A percentile compares a stretch with the other conserved stretches of the same genome.
phyloP scores from a whole-genome alignment of 1,140 invertebrate species.

The Anastatus disparis region DNA sequence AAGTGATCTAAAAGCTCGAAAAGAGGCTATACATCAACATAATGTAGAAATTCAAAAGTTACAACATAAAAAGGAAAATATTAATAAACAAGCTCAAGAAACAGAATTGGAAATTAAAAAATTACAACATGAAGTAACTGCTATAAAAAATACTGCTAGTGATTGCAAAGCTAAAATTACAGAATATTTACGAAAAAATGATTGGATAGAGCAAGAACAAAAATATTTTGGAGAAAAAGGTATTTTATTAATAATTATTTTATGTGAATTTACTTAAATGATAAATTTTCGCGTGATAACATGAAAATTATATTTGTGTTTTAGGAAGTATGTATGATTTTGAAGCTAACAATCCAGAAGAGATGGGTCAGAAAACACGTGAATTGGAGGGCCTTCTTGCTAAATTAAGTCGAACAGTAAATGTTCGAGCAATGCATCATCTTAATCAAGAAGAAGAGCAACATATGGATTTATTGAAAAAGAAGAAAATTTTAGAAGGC shows the following conservation, averaged over 20 bases:
- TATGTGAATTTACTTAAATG: background rate
- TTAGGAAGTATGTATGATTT: slow-evolving; percentile 64
- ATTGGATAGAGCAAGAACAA: slow-evolving; percentile 85
- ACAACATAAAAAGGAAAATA: slow-evolving; percentile 73
- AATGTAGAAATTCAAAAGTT: slow-evolving; percentile 80
- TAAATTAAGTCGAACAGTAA: slow-evolving; percentile 82
- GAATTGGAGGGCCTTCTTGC: slow-evolving; percentile 76
- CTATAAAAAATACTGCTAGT: slow-evolving; percentile 62
- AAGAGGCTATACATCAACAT: slow-evolving; percentile 77
- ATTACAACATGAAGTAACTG: slow-evolving; percentile 76
- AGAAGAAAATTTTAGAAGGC: slow-evolving; percentile 85
- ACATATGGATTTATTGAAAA: slow-evolving; percentile 83
- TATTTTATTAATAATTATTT: slow-evolving; percentile 50
- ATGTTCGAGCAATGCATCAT: slow-evolving; percentile 86
- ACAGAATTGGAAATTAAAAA: slow-evolving; percentile 83
- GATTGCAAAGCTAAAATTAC: slow-evolving; percentile 62
- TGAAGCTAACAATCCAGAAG: slow-evolving; percentile 56
- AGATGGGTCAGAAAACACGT: slow-evolving; percentile 69
- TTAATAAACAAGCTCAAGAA: slow-evolving; percentile 74
- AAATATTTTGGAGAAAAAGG: slow-evolving; percentile 82
- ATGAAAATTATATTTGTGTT: slow-evolving; percentile 21
- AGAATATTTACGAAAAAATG: slow-evolving; percentile 69
- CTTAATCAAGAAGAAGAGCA: slow-evolving; percentile 87
- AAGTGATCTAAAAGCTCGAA: slow-evolving; percentile 77
- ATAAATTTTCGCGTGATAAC: no score